Conservation (phyloP, 2,113 vertebrate genomes). For the Aythya baeri region DNA sequence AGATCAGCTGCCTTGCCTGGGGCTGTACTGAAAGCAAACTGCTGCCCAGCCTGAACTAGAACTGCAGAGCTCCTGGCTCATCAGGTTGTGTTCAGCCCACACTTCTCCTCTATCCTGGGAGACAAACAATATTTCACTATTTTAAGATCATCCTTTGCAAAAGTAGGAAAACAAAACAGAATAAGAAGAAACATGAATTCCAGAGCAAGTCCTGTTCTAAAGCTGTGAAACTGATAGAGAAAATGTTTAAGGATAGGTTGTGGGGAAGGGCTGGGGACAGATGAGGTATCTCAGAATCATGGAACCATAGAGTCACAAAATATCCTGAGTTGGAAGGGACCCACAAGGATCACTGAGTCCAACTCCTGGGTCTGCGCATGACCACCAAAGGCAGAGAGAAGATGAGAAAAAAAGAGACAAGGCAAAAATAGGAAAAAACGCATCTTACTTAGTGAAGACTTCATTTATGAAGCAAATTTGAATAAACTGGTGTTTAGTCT, state of each 20-base stretch:
- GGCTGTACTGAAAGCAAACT: not conserved
- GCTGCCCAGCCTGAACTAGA: not conserved
- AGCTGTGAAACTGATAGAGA: not conserved
- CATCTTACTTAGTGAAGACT: not conserved
- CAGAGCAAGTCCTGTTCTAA: not conserved
- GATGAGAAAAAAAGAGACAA: not conserved
- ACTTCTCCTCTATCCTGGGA: not conserved
- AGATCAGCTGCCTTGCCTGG: not conserved
- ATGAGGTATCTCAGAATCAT: not conserved
- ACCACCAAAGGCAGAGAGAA: not conserved
- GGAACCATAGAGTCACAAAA: no score
- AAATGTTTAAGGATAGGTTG: not conserved
- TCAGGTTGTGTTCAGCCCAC: rapidly evolving
- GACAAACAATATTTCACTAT: not conserved
- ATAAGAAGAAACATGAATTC: not conserved
- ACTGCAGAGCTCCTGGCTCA: not conserved
- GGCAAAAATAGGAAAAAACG: not conserved
- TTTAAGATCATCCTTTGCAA: not conserved
- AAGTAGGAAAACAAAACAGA: not conserved
- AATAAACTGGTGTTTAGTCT: not conserved
- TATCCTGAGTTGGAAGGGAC: no score
- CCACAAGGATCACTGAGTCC: no score
- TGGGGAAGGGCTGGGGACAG: not conserved
- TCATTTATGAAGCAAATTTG: not conserved
- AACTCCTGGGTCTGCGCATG: no score